Conservation (phyloP, 2,888 invertebrate genomes). For the Elgonia sp. region DNA sequence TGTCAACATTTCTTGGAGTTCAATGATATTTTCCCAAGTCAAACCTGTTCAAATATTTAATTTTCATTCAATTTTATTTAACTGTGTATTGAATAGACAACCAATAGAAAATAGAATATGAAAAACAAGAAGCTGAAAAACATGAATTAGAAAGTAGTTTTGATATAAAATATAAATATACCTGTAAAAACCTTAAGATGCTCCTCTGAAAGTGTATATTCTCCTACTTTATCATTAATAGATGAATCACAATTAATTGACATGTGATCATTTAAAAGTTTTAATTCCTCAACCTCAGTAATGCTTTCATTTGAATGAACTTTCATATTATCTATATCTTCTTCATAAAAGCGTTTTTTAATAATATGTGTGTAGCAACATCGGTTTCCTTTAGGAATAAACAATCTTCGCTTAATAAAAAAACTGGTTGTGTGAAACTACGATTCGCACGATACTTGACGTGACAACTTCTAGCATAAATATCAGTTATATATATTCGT, state of each 20-base stretch:
- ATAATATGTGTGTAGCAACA: constrained; percentile 61
- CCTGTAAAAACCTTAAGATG: constrained; percentile 67
- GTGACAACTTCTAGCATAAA: no score
- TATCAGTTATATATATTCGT: no score
- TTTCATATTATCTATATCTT: constrained; percentile 41
- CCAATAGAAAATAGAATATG: no score
- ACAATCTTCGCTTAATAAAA: constrained; percentile 14
- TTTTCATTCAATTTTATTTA: no score
- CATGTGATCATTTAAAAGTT: constrained; percentile 17
- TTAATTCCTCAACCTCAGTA: constrained; percentile 41
- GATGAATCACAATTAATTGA: neutral
- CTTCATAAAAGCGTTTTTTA: constrained; percentile 56
- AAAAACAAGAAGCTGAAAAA: no score
- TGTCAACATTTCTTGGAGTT: constrained; percentile 55
- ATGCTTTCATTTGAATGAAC: constrained; percentile 31
- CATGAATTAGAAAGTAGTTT: no score
- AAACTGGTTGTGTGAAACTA: no score
- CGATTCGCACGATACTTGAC: no score
- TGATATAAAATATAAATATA: no score
- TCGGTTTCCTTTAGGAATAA: constrained; percentile 44
- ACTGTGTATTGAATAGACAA: no score
- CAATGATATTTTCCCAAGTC: constrained; percentile 57
- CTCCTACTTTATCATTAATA: constrained; percentile 47
- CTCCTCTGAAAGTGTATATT: constrained; percentile 61
- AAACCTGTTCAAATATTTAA: no score